A percentile compares a stretch with the other conserved stretches of the same genome.
Evolutionary conservation across 1,140 invertebrate species (phyloP).

Genomic region (Plutomurus gul): DNA sequence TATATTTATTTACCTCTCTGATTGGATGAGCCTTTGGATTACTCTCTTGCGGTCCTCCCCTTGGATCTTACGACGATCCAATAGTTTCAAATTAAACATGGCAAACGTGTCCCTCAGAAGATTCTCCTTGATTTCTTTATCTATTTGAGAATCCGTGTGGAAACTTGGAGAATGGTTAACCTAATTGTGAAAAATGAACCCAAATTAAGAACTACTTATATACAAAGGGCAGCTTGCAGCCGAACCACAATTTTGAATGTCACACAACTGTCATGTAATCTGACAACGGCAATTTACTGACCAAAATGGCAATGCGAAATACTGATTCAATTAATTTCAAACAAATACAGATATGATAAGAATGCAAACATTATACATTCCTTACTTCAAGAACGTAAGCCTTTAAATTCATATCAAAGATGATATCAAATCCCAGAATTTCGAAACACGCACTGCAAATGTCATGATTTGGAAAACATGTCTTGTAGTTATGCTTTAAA

Average conservation of each 20-base stretch:
- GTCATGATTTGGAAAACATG: constrained; percentile 83
- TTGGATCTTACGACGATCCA: constrained; percentile 74
- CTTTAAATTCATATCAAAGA: constrained; percentile 83
- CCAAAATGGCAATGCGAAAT: too few relatives aligned
- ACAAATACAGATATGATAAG: not conserved
- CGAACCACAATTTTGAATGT: too few relatives aligned
- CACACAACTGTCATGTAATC: not conserved
- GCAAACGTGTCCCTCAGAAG: constrained; percentile 80
- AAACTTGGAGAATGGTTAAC: constrained; percentile 92
- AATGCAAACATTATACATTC: not conserved
- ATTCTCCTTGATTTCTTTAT: constrained; percentile 80
- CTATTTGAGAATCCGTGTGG: constrained; percentile 79
- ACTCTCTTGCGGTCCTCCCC: constrained; percentile 61
- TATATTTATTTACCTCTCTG: constrained; percentile 7
- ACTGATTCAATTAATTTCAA: too few relatives aligned
- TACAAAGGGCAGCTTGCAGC: too few relatives aligned
- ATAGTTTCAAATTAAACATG: constrained; percentile 78
- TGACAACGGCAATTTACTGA: too few relatives aligned
- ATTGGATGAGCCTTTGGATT: constrained; percentile 58
- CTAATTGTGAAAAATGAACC: constrained; percentile 59
- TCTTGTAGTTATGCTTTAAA: constrained; percentile 83
- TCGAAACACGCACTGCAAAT: constrained; percentile 86
- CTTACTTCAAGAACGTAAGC: constrained; percentile 81
- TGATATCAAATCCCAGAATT: constrained; percentile 83
- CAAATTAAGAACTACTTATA: too few relatives aligned